These are phyloP conservation scores for Diabrotica undecimpunctata DNA, from an alignment of 1,140 invertebrate species.

Conservation along the genomic window DNA sequence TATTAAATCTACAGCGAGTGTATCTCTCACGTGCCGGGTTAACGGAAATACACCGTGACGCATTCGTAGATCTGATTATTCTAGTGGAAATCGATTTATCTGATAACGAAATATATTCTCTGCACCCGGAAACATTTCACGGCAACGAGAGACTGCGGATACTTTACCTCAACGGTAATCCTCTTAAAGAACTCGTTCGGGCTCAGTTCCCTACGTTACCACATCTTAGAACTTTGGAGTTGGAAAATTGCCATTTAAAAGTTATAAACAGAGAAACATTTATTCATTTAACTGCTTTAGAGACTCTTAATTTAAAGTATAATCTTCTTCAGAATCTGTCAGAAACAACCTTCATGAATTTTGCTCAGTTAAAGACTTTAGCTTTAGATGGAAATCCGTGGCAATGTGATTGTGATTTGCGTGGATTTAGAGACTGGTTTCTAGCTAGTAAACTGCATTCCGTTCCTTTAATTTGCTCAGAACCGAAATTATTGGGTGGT, in stretches of 20 bases:
- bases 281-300: slow-evolving; percentile 60
- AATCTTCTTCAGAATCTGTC: slow-evolving; percentile 67
- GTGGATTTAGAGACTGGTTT: slow-evolving; percentile 78
- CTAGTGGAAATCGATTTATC: slow-evolving; percentile 82
- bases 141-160: slow-evolving; percentile 71
- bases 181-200: slow-evolving; percentile 57
- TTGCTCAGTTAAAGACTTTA: slow-evolving; percentile 70
- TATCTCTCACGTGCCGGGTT: slow-evolving; percentile 73
- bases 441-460: slow-evolving; percentile 65
- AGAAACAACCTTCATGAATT: slow-evolving; percentile 60
- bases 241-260: slow-evolving; percentile 72
- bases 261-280: slow-evolving; percentile 70
- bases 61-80: slow-evolving; percentile 82
- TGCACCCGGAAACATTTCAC: slow-evolving; percentile 69
- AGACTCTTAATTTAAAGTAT: slow-evolving; percentile 66
- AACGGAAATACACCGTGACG: slow-evolving; percentile 70
- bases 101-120: slow-evolving; percentile 63
- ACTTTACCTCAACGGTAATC: slow-evolving; percentile 68
- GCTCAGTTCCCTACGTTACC: slow-evolving; percentile 69
- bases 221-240: slow-evolving; percentile 66
- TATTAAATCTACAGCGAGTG: slow-evolving; percentile 80
- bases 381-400: slow-evolving; percentile 82
- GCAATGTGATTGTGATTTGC: slow-evolving; percentile 81
- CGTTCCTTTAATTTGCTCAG: slow-evolving; percentile 60
- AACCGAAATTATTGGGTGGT: slow-evolving; percentile 56